These are phyloP conservation scores for Linurgus olivaceus DNA, from an alignment of 2,797 vertebrate species.

Conservation along the genomic window DNA sequence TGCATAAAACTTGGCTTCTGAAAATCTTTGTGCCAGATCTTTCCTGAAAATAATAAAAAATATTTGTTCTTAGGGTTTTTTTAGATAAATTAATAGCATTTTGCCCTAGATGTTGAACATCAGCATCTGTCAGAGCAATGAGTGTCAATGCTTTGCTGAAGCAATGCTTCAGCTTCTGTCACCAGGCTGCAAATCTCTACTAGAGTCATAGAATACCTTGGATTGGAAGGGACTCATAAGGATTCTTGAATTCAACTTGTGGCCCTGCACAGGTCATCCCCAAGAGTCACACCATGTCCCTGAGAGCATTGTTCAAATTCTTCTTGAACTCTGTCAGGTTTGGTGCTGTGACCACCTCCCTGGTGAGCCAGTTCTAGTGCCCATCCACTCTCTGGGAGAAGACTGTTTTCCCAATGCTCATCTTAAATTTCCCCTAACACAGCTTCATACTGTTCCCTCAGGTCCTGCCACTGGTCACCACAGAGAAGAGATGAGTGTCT, in stretches of 20 bases:
- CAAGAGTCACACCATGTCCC: background rate
- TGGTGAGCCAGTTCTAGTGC: accelerated
- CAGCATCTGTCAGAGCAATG: background rate
- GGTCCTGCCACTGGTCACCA: background rate
- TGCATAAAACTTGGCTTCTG: background rate
- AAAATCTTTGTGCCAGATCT: background rate
- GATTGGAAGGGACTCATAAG: background rate
- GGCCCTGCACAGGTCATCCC: background rate
- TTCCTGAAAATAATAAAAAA: background rate
- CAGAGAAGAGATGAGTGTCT: background rate
- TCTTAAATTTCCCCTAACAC: background rate
- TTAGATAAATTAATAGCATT: background rate
- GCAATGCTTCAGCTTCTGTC: background rate
- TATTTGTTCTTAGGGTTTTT: background rate
- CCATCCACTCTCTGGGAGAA: background rate
- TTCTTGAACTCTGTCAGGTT: background rate
- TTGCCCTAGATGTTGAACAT: background rate
- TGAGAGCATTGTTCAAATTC: background rate
- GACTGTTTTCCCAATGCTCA: background rate
- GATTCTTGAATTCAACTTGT: background rate
- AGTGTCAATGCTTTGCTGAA: background rate
- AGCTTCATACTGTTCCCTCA: background rate
- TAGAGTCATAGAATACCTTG: background rate
- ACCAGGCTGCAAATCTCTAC: background rate
- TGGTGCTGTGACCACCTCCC: background rate